Evolutionary conservation across 1,140 invertebrate genomes (phyloP), one percentile per base, ranked within the genome.

Genomic region (Caligus rogercresseyi): DNA sequence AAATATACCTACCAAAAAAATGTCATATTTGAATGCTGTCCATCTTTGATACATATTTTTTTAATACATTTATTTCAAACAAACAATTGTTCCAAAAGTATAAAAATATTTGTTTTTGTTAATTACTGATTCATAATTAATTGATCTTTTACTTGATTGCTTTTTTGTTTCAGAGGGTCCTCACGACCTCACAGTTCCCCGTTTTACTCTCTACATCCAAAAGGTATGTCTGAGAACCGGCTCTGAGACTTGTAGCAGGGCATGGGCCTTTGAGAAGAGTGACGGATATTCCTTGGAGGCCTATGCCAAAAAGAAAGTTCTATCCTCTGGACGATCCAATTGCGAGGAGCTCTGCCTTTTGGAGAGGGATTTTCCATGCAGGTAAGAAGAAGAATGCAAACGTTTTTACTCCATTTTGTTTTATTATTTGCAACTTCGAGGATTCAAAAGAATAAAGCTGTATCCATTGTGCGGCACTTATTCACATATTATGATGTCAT

Each of bases 161-260:
- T 15, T 21, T 54, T 7, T 65, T 19, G 25, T 65, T 65, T 1
- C 68, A 74, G 73, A 70, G 11, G 70, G 69, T 2, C 69, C 78
- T 54, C 71, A 72, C 3, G 69, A 71, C 25, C 77, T 76, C 0
- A 75, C 78, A 68, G 78, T 77, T 68, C 77, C 77, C 7, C 77
- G 78, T 3, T 78, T 78, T 68, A 78, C 77, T 0, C 71, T 78
- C 51, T 78, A 78, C 69, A 74, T 75, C 14, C 74, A 78, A 64
- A 78, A 78, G 67, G 69, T 74, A 25, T 78, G 77, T 67, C 63
- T 78, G 1, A 54, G 31, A 43, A 43, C 43, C 25, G 66, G 69
- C 67, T 63, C 67, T 20, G 58, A 66, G 15, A 61, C 68, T 21
- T 74, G 74, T 62, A 65, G 68, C 18, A 64, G 72, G 19, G 71